Conservation (phyloP, 1,140 invertebrate species). For the Hylaeus anthracinus region DNA sequence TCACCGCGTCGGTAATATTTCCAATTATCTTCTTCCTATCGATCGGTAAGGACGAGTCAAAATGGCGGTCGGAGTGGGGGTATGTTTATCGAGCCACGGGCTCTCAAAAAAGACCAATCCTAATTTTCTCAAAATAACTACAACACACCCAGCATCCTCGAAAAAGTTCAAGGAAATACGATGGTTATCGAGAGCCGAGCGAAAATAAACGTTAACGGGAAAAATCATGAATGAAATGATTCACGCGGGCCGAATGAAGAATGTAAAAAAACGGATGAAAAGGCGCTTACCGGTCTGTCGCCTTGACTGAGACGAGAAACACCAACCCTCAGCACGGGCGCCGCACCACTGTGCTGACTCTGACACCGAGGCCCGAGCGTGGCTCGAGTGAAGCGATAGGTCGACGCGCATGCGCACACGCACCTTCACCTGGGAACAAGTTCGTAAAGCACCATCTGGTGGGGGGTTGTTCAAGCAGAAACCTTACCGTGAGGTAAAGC, state of each 20-base stretch:
- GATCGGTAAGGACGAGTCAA: constrained; percentile 48
- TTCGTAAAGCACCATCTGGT: constrained; percentile 6
- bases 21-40: constrained; percentile 42
- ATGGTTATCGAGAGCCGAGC: neutral
- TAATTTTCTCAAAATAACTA: constrained; percentile 11
- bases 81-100: constrained; percentile 37
- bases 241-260: neutral
- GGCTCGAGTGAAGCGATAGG: constrained; percentile 17
- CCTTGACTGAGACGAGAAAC: neutral
- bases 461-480: neutral
- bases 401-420: constrained; percentile 8
- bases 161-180: too few relatives aligned
- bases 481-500: too few relatives aligned
- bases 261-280: neutral
- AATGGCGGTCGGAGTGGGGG: constrained; percentile 37
- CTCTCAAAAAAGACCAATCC: constrained; percentile 13
- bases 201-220: neutral
- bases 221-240: neutral
- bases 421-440: constrained; percentile 11
- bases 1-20: constrained; percentile 38
- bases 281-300: constrained; percentile 34
- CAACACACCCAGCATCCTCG: constrained; percentile 10
- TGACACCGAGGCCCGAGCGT: constrained; percentile 5
- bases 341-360: constrained; percentile 31
- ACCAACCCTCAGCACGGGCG: constrained; percentile 22